Percentiles rank a stretch among this genome's conserved stretches.
Conservation (phyloP, 2,113 vertebrate genomes). For the Clarias batrachus region DNA sequence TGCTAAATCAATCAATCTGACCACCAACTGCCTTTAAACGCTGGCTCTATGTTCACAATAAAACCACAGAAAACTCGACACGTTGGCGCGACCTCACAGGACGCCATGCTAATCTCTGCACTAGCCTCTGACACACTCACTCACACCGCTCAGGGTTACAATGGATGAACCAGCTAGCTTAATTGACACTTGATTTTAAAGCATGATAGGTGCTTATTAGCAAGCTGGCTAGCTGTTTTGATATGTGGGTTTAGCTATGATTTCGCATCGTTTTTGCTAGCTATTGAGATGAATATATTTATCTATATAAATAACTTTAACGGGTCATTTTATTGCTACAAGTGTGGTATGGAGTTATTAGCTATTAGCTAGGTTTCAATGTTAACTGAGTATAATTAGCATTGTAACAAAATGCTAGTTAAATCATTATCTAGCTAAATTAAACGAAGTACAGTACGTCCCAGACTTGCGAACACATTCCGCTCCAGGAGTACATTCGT, state of each 20-base stretch:
- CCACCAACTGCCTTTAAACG: neutral
- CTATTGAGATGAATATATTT: neutral
- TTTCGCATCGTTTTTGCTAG: neutral
- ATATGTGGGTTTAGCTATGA: neutral
- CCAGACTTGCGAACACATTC: no score
- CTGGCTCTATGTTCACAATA: neutral
- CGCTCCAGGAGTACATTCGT: no score
- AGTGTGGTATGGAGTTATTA: neutral
- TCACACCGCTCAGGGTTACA: neutral
- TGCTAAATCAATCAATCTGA: constrained; percentile 28
- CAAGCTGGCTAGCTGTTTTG: neutral
- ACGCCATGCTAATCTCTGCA: neutral
- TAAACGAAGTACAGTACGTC: no score
- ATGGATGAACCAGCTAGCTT: neutral
- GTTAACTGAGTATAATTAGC: no score
- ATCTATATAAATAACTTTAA: neutral
- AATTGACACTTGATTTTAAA: neutral
- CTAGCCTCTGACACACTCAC: neutral
- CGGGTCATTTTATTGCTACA: neutral
- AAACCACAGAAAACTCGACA: neutral
- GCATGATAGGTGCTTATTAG: neutral
- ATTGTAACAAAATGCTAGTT: no score
- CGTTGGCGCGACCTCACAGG: neutral
- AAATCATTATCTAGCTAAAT: no score
- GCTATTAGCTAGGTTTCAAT: neutral